Evolutionary conservation across 1,140 invertebrate species (phyloP).

Genomic region (Aphelinus certus): DNA sequence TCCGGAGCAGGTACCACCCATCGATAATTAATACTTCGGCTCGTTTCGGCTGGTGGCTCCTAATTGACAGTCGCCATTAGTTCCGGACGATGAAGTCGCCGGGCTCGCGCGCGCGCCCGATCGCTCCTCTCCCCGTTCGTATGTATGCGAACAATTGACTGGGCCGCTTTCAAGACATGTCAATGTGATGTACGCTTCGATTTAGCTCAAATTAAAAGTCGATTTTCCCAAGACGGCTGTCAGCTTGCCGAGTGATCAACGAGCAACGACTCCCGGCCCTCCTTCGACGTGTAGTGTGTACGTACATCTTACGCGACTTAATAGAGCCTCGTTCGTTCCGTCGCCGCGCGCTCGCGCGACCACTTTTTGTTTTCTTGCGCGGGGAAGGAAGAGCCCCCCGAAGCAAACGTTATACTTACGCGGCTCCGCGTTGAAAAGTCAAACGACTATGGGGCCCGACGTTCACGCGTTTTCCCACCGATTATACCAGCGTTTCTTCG

Average conservation of each 20-base stretch:
- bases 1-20: constrained; percentile 44
- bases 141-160: constrained; percentile 5
- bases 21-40: constrained; percentile 61
- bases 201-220: constrained; percentile 35
- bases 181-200: constrained; percentile 35
- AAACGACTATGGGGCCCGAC: no score
- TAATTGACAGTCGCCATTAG: constrained; percentile 62
- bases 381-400: no score
- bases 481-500: no score
- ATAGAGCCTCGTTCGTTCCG: constrained; percentile 4
- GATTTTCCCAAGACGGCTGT: constrained; percentile 18
- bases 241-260: constrained; percentile 17
- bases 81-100: constrained; percentile 55
- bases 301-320: not conserved
- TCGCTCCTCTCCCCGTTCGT: constrained; percentile 2
- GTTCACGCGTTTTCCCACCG: no score
- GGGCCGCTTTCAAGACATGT: not conserved
- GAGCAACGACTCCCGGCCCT: not conserved
- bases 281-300: no score
- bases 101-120: constrained; percentile 3
- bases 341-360: not conserved
- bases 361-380: not conserved
- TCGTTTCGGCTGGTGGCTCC: constrained; percentile 51
- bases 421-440: no score
- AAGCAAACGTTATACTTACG: no score